A percentile compares a stretch with the other conserved stretches of the same genome.
Conservation (phyloP, 2,113 vertebrate species). For the Pteropus alecto region DNA sequence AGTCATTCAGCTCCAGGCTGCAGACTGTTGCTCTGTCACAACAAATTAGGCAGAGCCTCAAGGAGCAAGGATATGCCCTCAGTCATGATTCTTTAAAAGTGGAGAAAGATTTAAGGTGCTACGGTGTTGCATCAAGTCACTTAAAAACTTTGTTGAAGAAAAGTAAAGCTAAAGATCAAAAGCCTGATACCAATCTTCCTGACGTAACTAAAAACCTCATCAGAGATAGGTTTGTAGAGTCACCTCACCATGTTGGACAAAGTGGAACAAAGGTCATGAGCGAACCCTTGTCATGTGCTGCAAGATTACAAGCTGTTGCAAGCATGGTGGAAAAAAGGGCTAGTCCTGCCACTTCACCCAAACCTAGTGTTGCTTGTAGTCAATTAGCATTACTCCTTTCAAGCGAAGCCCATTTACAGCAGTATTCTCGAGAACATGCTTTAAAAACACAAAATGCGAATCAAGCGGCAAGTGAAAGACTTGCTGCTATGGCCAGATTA, state of each 20-base stretch:
- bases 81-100: slow-evolving; percentile 85
- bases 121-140: slow-evolving; percentile 93
- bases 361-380: slow-evolving; percentile 97
- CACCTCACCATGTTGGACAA: slow-evolving; percentile 85
- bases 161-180: slow-evolving; percentile 92
- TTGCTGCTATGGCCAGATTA: slow-evolving; percentile 94
- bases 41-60: slow-evolving; percentile 90
- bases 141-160: slow-evolving; percentile 96
- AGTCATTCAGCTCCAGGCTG: slow-evolving; percentile 97
- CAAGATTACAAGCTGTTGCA: slow-evolving; percentile 94
- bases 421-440: slow-evolving; percentile 97
- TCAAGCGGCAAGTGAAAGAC: slow-evolving; percentile 94
- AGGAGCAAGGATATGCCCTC: slow-evolving; percentile 87
- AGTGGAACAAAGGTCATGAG: slow-evolving; percentile 83
- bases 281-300: slow-evolving; percentile 92
- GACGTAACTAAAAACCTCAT: slow-evolving; percentile 86
- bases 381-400: slow-evolving; percentile 96
- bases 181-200: slow-evolving; percentile 85
- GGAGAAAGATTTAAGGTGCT: slow-evolving; percentile 91
- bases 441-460: slow-evolving; percentile 95
- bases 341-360: slow-evolving; percentile 94
- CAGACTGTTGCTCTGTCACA: slow-evolving; percentile 97
- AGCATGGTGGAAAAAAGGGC: slow-evolving; percentile 96
- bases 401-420: slow-evolving; percentile 98
- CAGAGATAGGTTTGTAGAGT: slow-evolving; percentile 89